A percentile compares a stretch with the other conserved stretches of the same genome.
These are phyloP conservation scores for Patiria pectinifera DNA, from an alignment of 53 echinoderm and acorn worm genomes.

Conservation along the genomic window DNA sequence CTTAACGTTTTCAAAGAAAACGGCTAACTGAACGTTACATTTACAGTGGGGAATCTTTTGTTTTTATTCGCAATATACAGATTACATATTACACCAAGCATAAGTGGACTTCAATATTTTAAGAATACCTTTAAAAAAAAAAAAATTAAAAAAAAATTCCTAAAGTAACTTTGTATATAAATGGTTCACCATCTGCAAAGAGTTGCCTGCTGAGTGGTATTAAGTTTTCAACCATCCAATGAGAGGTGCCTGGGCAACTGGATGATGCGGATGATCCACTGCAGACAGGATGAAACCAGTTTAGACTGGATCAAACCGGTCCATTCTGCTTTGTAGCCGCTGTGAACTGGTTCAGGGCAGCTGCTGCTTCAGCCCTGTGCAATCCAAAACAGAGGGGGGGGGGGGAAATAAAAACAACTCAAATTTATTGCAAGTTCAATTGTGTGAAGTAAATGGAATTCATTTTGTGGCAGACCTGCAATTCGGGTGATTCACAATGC, in stretches of 20 bases:
- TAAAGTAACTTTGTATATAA: constrained; percentile 24
- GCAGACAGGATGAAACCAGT: constrained; percentile 25
- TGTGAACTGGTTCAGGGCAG: constrained; percentile 73
- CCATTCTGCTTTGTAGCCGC: constrained; percentile 75
- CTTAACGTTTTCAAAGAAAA: background rate
- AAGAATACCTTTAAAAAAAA: constrained; percentile 54
- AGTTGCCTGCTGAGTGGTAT: background rate
- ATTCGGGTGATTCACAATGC: too few relatives aligned
- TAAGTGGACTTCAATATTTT: constrained; percentile 1
- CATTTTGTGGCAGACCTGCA: too few relatives aligned
- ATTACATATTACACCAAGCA: constrained; percentile 25
- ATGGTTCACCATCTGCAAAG: constrained; percentile 28
- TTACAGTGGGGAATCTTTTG: background rate
- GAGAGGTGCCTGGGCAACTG: constrained; percentile 7
- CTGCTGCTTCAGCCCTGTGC: constrained; percentile 70
- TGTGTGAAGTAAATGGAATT: background rate
- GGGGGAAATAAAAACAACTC: background rate
- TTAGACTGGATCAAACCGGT: constrained; percentile 64
- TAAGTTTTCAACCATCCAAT: background rate
- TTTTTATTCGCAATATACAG: constrained; percentile 37
- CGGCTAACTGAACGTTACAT: background rate
- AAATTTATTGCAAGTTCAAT: background rate
- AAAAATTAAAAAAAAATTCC: background rate
- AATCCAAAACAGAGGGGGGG: background rate
- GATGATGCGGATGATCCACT: background rate